Conservation (phyloP, 2,113 vertebrate species). For the Aphelocoma coerulescens region DNA sequence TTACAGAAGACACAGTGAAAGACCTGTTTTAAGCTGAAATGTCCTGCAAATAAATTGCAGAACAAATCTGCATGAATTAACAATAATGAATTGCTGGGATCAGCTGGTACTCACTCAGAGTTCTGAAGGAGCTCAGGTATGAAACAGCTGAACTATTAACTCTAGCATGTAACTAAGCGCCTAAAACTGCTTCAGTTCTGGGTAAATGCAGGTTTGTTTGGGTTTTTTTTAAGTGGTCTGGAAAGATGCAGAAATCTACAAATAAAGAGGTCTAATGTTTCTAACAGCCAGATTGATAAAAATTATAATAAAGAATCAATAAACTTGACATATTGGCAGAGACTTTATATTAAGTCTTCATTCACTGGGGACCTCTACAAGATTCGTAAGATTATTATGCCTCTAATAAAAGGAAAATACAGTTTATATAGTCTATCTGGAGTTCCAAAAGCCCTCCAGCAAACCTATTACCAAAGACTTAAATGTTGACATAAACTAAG, state of each 20-base stretch:
- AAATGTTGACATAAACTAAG: neutral
- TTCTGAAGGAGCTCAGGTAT: neutral
- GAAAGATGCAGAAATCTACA: neutral
- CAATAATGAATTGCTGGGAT: neutral
- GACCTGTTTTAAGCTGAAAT: neutral
- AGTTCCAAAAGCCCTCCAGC: neutral
- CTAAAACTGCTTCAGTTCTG: neutral
- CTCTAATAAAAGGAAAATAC: neutral
- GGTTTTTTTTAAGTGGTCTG: neutral
- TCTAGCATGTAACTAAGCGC: neutral
- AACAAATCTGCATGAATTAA: neutral
- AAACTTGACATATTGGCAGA: neutral
- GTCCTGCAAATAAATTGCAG: neutral
- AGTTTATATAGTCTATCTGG: neutral
- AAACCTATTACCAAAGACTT: neutral
- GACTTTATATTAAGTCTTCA: neutral
- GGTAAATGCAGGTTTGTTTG: neutral
- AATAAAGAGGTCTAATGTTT: neutral
- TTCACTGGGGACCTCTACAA: neutral
- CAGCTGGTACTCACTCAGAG: neutral
- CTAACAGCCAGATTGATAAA: neutral
- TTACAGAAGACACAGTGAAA: neutral
- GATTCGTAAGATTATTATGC: neutral
- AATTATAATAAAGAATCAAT: neutral
- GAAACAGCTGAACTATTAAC: neutral